These are phyloP conservation scores for Serinus canaria DNA, from an alignment of 2,113 vertebrate genomes.

Conservation along the genomic window DNA sequence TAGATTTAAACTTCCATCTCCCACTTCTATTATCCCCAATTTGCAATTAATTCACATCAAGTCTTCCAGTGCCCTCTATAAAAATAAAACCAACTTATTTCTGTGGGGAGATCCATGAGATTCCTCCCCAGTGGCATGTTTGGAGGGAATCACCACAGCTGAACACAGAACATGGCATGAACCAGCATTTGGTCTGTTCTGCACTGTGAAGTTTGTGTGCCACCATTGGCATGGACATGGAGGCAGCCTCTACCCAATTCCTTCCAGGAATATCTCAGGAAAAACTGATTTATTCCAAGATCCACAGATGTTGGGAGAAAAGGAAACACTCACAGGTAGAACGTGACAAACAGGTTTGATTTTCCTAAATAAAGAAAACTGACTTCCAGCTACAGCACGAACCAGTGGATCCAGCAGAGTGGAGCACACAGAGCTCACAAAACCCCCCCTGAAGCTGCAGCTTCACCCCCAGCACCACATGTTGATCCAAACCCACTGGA, in stretches of 20 bases:
- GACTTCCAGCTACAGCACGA: background rate
- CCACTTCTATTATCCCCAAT: background rate
- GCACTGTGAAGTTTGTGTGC: background rate
- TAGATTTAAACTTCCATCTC: background rate
- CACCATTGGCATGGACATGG: fast-evolving
- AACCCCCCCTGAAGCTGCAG: background rate
- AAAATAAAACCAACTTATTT: background rate
- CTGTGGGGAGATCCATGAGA: background rate
- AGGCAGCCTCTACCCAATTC: background rate
- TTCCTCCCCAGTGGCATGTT: background rate
- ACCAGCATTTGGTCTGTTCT: background rate
- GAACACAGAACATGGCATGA: background rate
- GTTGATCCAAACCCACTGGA: background rate
- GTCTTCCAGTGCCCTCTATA: background rate
- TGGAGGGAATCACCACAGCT: background rate
- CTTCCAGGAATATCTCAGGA: background rate
- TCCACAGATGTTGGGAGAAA: background rate
- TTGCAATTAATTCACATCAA: background rate
- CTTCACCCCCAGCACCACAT: background rate
- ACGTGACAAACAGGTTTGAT: background rate
- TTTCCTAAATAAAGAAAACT: background rate
- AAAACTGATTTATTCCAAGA: background rate
- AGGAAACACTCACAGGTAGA: background rate
- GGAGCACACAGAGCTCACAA: background rate
- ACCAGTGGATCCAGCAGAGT: fast-evolving